Percentiles rank a stretch among this genome's conserved stretches.
Conservation (phyloP, 37 sponge, comb jelly and placozoan species). For the Aphrocallistes beatrix region DNA sequence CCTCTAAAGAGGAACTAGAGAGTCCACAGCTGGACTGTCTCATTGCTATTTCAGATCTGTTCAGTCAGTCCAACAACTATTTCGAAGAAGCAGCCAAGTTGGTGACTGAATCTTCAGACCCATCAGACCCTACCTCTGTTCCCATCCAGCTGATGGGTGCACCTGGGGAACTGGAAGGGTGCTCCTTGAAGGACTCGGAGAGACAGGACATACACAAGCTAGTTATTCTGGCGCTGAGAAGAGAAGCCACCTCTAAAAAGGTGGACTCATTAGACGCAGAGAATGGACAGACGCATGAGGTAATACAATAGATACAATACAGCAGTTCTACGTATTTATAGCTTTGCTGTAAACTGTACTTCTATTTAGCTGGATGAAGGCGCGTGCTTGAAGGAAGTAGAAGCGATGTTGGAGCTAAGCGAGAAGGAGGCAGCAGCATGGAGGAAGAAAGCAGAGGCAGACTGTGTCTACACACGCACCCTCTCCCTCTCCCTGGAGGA, state of each 20-base stretch:
- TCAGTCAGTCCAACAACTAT: neutral
- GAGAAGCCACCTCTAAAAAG: neutral
- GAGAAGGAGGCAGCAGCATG: neutral
- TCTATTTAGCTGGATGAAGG: neutral
- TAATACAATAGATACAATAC: neutral
- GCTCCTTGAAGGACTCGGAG: neutral
- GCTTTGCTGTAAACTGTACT: too few relatives aligned
- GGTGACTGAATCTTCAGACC: neutral
- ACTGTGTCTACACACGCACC: neutral
- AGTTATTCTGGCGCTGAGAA: neutral
- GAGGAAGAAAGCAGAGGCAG: neutral
- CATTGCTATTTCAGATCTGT: neutral
- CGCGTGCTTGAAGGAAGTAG: neutral
- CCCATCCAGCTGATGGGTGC: neutral
- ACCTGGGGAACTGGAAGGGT: neutral
- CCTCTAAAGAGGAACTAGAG: neutral
- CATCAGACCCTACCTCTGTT: neutral
- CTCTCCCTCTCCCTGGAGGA: neutral
- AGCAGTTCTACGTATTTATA: too few relatives aligned
- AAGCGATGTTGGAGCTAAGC: neutral
- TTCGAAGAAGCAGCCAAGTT: constrained; percentile 1
- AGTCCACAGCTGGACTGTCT: neutral
- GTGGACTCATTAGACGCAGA: neutral
- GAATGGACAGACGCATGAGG: neutral
- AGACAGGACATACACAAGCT: neutral